Conservation (phyloP, 2,888 invertebrate species). For the Anoplius nigerrimus region DNA sequence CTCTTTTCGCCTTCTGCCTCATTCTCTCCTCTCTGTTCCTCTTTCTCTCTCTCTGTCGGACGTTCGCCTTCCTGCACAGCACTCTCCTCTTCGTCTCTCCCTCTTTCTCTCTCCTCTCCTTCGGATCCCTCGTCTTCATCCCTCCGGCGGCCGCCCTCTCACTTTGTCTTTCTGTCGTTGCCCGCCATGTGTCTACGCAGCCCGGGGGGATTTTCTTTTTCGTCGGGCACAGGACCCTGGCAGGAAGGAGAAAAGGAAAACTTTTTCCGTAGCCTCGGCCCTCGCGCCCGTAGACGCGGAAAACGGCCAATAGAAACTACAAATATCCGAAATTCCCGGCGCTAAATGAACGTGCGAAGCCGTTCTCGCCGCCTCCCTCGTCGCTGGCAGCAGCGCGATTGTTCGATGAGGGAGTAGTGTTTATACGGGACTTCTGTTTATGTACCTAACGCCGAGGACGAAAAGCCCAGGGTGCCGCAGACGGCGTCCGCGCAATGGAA, state of each 20-base stretch:
- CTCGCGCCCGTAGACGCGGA: conserved; percentile 10
- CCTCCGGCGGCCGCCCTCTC: not conserved
- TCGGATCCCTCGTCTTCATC: not conserved
- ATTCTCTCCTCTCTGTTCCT: not conserved
- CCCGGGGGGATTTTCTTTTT: conserved; percentile 40
- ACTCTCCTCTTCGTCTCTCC: too few species aligned
- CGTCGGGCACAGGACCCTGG: conserved; percentile 15
- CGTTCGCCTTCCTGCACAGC: not conserved
- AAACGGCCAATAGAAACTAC: not conserved
- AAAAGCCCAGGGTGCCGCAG: too few species aligned
- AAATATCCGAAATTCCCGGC: not conserved
- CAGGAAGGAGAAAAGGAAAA: not conserved
- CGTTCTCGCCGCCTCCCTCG: too few species aligned
- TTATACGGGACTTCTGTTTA: too few species aligned
- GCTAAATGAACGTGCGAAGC: too few species aligned
- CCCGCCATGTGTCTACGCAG: conserved; percentile 23
- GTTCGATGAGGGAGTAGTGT: too few species aligned
- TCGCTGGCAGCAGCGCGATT: too few species aligned
- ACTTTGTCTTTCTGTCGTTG: conserved; percentile 28
- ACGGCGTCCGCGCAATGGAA: too few species aligned
- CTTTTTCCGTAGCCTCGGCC: not conserved
- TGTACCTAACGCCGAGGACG: too few species aligned
- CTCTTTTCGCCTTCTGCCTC: not conserved
- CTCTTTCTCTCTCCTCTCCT: not conserved
- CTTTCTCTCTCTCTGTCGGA: not conserved